Evolutionary conservation across 2,888 invertebrate genomes (phyloP).

Genomic region (Conomelus anceps): DNA sequence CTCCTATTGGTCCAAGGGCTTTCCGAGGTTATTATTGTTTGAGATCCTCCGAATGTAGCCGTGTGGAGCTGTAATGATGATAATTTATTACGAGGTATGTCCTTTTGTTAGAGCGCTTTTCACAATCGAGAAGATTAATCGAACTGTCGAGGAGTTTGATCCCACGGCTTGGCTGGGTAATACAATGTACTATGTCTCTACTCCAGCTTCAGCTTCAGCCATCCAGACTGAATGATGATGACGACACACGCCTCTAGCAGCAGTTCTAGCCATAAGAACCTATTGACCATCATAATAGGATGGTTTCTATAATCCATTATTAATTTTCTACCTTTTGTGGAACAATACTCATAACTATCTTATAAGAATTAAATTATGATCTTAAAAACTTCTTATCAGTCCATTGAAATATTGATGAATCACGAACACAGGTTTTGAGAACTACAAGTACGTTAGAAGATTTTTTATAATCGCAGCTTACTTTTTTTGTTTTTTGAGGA

Average conservation of each 20-base stretch:
- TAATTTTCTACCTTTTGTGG: neutral
- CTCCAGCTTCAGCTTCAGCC: neutral
- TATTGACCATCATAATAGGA: neutral
- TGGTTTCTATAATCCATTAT: neutral
- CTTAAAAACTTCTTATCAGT: too few relatives aligned
- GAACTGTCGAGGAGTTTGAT: neutral
- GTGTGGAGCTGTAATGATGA: neutral
- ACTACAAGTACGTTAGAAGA: too few relatives aligned
- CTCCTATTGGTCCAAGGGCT: neutral
- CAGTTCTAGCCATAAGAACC: neutral
- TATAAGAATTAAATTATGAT: neutral
- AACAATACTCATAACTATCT: neutral
- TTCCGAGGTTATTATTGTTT: neutral
- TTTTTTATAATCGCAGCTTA: too few relatives aligned
- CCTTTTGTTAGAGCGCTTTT: neutral
- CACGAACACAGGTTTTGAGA: too few relatives aligned
- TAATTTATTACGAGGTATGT: neutral
- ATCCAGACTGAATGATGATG: neutral
- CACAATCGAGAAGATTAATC: neutral
- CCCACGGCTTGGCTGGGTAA: neutral
- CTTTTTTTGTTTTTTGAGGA: too few relatives aligned
- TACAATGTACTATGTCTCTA: neutral
- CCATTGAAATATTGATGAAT: too few relatives aligned
- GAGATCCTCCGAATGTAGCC: neutral
- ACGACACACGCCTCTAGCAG: neutral